Evolutionary conservation across 2,113 vertebrate species (phyloP), one percentile per base, ranked within the genome.

Genomic region (Toxostoma redivivum): DNA sequence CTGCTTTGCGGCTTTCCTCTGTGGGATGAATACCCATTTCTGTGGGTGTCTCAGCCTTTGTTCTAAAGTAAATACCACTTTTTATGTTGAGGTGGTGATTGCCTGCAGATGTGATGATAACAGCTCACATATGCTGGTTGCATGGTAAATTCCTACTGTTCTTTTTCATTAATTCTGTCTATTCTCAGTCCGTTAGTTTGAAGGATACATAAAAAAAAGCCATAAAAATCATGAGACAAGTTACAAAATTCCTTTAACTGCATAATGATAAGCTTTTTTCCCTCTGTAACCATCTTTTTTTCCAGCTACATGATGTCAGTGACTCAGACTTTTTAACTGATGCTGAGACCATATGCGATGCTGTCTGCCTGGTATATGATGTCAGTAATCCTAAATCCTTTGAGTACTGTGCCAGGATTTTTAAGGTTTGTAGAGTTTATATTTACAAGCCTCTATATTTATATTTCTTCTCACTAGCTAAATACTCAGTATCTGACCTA

Each of bases 401-500:
- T 97, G 99, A 99, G 86, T 99, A 99, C 98, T 99, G 99, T 87
- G 98, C 99, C 96, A 99, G 98, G 97, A 98, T 99, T 92, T 99
- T 99, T 98, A 99, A 99, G 99, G 99, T 99, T 98, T 96, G 98
- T 97, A 83, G 91, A 54, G 93, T 33, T 94, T 91, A 20, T 58
- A 15, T 62, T 23, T 51, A 45, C 42, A 64, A 67, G 77, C 47
- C 16, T 92, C 66, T 64, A 24, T 22, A 18, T 54, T 76, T 72
- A 12, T 40, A 1, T 71, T 60, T 91, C 19, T 83, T 67, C 37
- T 67, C 45, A 35, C 31, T 58, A 67, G 33, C 45, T 44, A 67
- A 81, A 44, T 65, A 25, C 5, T 73, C 19, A 10, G 17, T 77
- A 35, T 67, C 24, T 48, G 66, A 80, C 27, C 66, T 76, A 0